Base-by-base conservation (phyloP, 2,797 vertebrate genomes). In the Labroides dimidiatus region DNA sequence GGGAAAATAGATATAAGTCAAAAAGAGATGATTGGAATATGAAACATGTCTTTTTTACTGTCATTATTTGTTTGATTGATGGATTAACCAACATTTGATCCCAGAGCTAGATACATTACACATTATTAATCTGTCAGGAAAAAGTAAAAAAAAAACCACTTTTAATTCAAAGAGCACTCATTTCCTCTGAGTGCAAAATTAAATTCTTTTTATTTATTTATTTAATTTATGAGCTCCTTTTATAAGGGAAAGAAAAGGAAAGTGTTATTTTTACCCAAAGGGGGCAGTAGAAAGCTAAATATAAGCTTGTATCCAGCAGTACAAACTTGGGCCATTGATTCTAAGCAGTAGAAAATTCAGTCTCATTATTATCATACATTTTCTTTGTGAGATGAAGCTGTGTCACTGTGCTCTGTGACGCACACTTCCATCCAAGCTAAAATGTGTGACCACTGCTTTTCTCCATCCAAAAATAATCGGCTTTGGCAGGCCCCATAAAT, bases 281-380 rank as follows among this genome's bases (percentile, higher is more conserved):
- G 23, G 61, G 79, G 84, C 85, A 84, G 76, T 64, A 87, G 43
- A 79, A 64, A 75, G 50, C 68, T 60, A 53, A 17, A 53, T 39
- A 36, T 10, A 11, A 51, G 16, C 5, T 1, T 10, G 36, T 23
- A 64, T 49, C 10, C 3, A 61, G 12, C 4, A 63, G 24, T 24
- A n/a, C 19, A 49, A 14, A 23, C 30, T 19, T 51, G 49, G 55
- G 30, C 33, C 41, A 69, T 24, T 65, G 54, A 51, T 43, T 50
- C 10, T 2, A 10, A 43, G 36, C 30, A 67, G 17, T 41, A 45
- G 36, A 15, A 55, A n/a, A 64, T 12, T 30, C 53, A 57, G 19
- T 20, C 27, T 55, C 17, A 56, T 66, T 51, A 27, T 63, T 68
- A 50, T 53, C 44, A 41, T 61, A 21, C 43, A 33, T 61, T 74